Conservation (phyloP, 2,113 vertebrate species). For the Anser brachyrhynchus region DNA sequence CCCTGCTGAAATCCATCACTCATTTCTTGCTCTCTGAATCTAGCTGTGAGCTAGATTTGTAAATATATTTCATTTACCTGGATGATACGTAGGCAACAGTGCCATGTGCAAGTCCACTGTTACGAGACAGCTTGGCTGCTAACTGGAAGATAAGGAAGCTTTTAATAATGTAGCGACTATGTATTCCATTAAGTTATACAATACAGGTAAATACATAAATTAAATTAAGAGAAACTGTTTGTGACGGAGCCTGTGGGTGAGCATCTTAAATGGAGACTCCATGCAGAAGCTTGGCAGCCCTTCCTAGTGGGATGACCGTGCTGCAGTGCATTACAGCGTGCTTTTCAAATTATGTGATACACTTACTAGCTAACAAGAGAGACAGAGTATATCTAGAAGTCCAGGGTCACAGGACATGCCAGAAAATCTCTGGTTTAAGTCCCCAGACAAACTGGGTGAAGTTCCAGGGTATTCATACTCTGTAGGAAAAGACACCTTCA, state of each 20-base stretch:
- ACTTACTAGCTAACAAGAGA: not conserved
- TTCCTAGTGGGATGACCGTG: not conserved
- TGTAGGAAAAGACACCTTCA: constrained; percentile 34
- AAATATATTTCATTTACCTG: constrained; percentile 28
- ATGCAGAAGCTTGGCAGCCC: not conserved
- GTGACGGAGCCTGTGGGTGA: not conserved
- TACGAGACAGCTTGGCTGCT: not conserved
- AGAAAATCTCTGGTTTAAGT: rapidly evolving
- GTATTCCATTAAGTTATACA: not conserved
- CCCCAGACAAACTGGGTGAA: not conserved
- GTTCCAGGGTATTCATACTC: not conserved
- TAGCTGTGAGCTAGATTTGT: not conserved
- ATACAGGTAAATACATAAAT: not conserved
- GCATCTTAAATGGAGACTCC: not conserved
- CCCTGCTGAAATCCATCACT: constrained; percentile 15
- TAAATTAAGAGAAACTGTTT: not conserved
- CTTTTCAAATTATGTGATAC: not conserved
- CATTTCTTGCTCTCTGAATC: constrained; percentile 10
- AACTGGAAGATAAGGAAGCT: not conserved
- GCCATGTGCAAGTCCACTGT: not conserved
- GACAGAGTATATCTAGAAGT: not conserved
- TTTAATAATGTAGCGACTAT: not conserved
- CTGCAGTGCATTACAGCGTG: not conserved
- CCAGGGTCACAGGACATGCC: not conserved
- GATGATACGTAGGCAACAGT: not conserved